These are phyloP conservation scores for Gopherus evgoodei DNA, from an alignment of 2,113 vertebrate genomes.

Conservation along the genomic window DNA sequence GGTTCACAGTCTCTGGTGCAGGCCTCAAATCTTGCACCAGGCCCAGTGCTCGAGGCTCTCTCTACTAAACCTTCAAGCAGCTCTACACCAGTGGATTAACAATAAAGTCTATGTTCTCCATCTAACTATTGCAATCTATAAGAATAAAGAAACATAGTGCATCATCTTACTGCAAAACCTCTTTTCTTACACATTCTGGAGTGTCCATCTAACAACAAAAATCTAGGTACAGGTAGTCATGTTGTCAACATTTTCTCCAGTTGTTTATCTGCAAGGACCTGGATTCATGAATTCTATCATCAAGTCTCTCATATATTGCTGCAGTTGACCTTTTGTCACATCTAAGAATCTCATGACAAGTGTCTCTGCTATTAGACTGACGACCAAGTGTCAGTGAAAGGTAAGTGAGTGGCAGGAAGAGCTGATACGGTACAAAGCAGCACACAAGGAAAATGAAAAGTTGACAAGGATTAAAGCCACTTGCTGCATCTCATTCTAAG, in stretches of 20 bases:
- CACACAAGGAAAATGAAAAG: background rate
- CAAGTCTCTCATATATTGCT: background rate
- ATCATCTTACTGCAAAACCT: background rate
- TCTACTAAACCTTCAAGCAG: background rate
- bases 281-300: background rate
- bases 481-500: background rate
- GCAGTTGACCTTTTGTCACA: background rate
- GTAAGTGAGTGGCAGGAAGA: background rate
- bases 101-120: background rate
- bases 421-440: background rate
- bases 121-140: background rate
- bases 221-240: background rate
- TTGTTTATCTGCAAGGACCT: background rate
- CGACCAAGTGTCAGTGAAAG: background rate
- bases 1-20: too few relatives aligned
- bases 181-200: background rate
- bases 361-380: background rate
- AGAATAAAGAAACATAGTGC: background rate
- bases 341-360: background rate
- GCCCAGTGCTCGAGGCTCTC: background rate
- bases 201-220: accelerated
- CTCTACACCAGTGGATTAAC: background rate
- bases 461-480: background rate
- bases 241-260: background rate
- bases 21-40: too few relatives aligned